These are phyloP conservation scores for Thalpophila matura DNA, from an alignment of 2,888 invertebrate genomes.

Conservation along the genomic window DNA sequence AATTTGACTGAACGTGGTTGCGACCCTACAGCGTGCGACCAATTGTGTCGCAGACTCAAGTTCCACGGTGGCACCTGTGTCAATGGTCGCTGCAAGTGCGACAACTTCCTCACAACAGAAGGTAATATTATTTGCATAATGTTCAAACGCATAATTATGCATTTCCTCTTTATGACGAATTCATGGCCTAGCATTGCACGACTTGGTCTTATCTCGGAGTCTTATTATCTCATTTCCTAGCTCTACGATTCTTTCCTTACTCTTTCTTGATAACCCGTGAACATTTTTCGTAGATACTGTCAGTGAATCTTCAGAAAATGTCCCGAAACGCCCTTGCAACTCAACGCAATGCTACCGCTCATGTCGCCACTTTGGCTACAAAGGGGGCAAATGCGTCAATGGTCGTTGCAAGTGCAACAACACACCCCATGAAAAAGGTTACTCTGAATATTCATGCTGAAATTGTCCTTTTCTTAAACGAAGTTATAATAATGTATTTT, in stretches of 20 bases:
- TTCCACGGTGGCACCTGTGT: constrained; percentile 25
- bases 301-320: background rate
- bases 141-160: too few relatives aligned
- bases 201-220: too few relatives aligned
- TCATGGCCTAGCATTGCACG: too few relatives aligned
- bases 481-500: too few relatives aligned
- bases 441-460: too few relatives aligned
- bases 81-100: constrained; percentile 19
- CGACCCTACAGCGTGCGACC: constrained; percentile 44
- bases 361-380: constrained; percentile 9
- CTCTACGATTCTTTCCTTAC: too few relatives aligned
- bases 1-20: constrained; percentile 24
- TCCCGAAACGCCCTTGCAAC: background rate
- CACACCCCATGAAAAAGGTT: too few relatives aligned
- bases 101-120: constrained; percentile 22
- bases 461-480: too few relatives aligned
- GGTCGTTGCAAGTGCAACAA: constrained; percentile 19
- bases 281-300: background rate
- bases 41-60: constrained; percentile 22
- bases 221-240: too few relatives aligned
- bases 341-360: background rate
- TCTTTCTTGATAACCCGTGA: too few relatives aligned
- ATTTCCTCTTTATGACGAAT: too few relatives aligned
- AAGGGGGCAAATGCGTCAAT: constrained; percentile 31
- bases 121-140: constrained; percentile 2